phyloP scores from a whole-genome alignment of 1,140 invertebrate genomes.

The Limonius californicus region DNA sequence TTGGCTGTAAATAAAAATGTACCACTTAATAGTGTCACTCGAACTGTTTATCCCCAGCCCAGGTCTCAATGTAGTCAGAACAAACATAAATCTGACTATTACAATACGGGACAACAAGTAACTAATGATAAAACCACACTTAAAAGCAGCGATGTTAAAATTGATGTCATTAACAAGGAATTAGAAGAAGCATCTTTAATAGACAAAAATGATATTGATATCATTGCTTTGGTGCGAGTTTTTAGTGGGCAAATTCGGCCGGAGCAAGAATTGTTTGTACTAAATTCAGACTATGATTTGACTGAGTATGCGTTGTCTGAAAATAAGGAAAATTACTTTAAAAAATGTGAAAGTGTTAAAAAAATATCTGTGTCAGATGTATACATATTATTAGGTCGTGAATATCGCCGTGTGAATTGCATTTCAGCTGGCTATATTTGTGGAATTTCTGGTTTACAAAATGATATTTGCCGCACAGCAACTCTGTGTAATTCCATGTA shows the following conservation, averaged over 20 bases:
- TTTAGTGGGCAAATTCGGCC: conserved; percentile 83
- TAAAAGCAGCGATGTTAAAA: no score
- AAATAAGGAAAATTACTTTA: conserved; percentile 43
- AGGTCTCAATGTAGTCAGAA: not conserved
- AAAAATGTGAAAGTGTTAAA: conserved; percentile 48
- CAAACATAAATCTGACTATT: no score
- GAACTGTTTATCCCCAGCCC: conserved; percentile 34
- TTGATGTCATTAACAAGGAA: no score
- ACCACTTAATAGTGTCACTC: conserved; percentile 45
- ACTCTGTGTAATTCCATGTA: conserved; percentile 81
- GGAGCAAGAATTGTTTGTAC: conserved; percentile 77
- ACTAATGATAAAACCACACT: no score
- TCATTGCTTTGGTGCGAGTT: conserved; percentile 91
- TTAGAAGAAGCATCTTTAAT: conserved; percentile 26
- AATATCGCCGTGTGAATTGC: conserved; percentile 75
- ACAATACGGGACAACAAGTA: no score
- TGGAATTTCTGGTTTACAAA: conserved; percentile 84
- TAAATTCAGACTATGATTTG: conserved; percentile 90
- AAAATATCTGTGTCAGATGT: conserved; percentile 64
- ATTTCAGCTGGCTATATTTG: conserved; percentile 85
- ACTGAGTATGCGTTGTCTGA: conserved; percentile 46
- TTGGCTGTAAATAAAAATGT: conserved; percentile 71
- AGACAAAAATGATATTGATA: conserved; percentile 59
- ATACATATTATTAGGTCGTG: conserved; percentile 92
- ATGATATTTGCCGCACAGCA: conserved; percentile 81